These are phyloP conservation scores for Argyrosomus regius DNA, from an alignment of 2,797 vertebrate genomes.

Conservation along the genomic window DNA sequence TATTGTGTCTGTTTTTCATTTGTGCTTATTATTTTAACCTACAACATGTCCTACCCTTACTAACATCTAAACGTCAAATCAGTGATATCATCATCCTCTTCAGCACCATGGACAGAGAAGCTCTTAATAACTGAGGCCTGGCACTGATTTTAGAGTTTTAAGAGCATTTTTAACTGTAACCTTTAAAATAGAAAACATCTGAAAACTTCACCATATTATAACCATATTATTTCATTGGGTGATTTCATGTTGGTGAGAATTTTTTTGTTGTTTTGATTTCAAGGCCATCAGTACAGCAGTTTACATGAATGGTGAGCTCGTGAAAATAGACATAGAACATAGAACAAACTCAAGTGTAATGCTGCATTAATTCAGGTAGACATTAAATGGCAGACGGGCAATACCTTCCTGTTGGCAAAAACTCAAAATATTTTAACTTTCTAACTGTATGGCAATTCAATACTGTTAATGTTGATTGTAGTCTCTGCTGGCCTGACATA, in stretches of 20 bases:
- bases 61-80: not conserved
- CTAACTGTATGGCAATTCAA: no score
- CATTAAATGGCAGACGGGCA: no score
- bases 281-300: not conserved
- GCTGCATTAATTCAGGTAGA: no score
- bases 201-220: not conserved
- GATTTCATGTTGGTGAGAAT: not conserved
- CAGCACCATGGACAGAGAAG: slow-evolving; percentile 31
- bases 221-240: not conserved
- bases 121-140: not conserved
- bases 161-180: not conserved
- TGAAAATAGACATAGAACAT: not conserved
- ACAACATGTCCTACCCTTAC: not conserved
- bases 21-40: not conserved
- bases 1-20: not conserved
- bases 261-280: no score
- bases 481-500: no score
- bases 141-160: not conserved
- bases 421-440: no score
- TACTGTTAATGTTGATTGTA: no score
- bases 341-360: not conserved
- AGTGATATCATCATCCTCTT: not conserved
- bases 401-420: no score
- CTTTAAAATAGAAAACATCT: not conserved
- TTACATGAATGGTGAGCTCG: not conserved